Evolutionary conservation across 2,888 invertebrate species (phyloP).

Genomic region (Osedax frankpressi): DNA sequence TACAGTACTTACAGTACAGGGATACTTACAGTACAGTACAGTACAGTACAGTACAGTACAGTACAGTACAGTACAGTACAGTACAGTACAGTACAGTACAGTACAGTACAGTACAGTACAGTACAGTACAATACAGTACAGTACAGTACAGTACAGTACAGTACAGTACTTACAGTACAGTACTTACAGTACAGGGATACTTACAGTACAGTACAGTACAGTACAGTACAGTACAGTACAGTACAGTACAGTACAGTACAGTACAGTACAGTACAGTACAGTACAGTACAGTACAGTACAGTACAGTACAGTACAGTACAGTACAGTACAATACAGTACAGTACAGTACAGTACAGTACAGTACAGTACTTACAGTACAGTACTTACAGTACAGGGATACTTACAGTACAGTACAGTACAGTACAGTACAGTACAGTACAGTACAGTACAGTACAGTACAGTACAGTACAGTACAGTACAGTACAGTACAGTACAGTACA

Average conservation of each 20-base stretch:
- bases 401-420: background rate
- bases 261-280: conserved; percentile 16
- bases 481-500: background rate
- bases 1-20: conserved; percentile 14
- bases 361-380: too few species aligned
- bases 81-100: background rate
- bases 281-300: conserved; percentile 14
- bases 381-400: too few species aligned
- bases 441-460: conserved; percentile 20
- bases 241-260: background rate
- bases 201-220: background rate
- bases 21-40: background rate
- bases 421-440: conserved; percentile 18
- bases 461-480: background rate
- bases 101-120: conserved; percentile 17
- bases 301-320: conserved; percentile 1
- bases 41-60: background rate
- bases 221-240: conserved; percentile 7
- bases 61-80: conserved; percentile 15
- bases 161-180: conserved; percentile 11
- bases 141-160: conserved; percentile 17
- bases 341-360: conserved; percentile 9
- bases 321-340: background rate
- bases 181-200: background rate
- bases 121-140: conserved; percentile 16